Percentiles rank a stretch among this genome's conserved stretches.
phyloP scores from a whole-genome alignment of 2,888 invertebrate species.

The Gryllus longicercus region DNA sequence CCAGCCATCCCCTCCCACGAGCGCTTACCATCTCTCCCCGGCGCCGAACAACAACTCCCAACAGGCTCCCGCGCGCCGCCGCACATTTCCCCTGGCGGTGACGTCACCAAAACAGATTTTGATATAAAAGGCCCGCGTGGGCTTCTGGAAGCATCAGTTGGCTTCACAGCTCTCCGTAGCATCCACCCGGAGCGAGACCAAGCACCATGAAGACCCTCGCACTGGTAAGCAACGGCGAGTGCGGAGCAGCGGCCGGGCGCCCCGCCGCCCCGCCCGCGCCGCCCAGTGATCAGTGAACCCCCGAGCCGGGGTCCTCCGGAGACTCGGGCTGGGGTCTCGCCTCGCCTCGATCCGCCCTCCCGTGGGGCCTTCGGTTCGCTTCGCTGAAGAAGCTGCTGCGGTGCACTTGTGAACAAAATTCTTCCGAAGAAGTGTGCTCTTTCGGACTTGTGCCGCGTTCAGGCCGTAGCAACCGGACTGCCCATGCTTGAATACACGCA shows the following conservation, averaged over 20 bases:
- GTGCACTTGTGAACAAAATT: no score
- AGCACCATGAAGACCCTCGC: conserved; percentile 37
- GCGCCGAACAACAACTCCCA: conserved; percentile 29
- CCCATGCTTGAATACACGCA: no score
- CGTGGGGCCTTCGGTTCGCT: no score
- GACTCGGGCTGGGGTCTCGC: no score
- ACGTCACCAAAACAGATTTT: conserved; percentile 30
- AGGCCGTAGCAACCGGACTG: no score
- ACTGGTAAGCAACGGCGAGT: conserved; percentile 36
- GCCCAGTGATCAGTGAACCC: background rate
- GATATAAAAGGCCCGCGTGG: conserved; percentile 34
- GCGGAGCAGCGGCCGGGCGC: background rate
- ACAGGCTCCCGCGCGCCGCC: background rate
- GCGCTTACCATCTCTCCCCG: conserved; percentile 28
- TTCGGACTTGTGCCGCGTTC: no score
- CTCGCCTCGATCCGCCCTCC: no score
- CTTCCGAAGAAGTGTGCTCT: no score
- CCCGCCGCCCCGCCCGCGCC: background rate
- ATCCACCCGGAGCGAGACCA: conserved; percentile 31
- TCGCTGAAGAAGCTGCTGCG: no score
- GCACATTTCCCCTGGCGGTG: conserved; percentile 30
- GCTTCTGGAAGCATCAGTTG: conserved; percentile 35
- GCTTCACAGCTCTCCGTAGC: conserved; percentile 31
- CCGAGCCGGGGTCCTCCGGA: background rate
- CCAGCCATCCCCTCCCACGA: conserved; percentile 22